Base-by-base conservation (phyloP, 2,797 vertebrate species). In the Bucorvus abyssinicus region DNA sequence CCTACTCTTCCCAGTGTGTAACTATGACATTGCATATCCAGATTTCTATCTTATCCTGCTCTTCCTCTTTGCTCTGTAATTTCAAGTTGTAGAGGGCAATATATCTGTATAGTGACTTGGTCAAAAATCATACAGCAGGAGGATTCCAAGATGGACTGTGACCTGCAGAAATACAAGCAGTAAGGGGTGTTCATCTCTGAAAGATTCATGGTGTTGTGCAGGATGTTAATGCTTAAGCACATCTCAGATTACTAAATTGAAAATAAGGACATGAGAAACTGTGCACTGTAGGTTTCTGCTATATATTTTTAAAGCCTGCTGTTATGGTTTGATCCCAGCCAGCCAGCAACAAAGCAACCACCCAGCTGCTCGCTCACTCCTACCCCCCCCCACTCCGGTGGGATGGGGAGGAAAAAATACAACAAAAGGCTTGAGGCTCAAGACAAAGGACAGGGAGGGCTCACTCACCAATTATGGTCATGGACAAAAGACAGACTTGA, bases 241-340 rank as follows among this genome's bases (percentile, higher is more conserved):
- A 1, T 57, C 59, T 69, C 61, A 55, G 40, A 52, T 60, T 49
- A 38, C 73, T 88, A 84, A 64, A 81, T 7, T 90, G 30, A 69
- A 95, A 95, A 65, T 34, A 88, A 84, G n/a, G 50, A 87, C 75
- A 50, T 40, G 38, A 89, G 53, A 69, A 89, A 34, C 80, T 85
- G 50, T 38, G 69, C 17, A 24, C 42, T 2, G 7, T 76, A 78
- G 53, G 40, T 61, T 94, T 89, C 64, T 85, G 19, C 18, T 82
- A 11, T 65, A 84, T 73, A 88, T 96, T 90, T 91, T 75, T 42
- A 94, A 91, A 92, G 61, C 27, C 57, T 40, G 38, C 12, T 40
- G 38, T 40, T 40, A 12, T 40, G 38, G 38, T 40, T 40, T 40
- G 38, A 40, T 40, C 38, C 38, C 38, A 40, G 38, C 38, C 38